Evolutionary conservation across 2,888 invertebrate genomes (phyloP).

Genomic region (Arrhopalites spinosus): DNA sequence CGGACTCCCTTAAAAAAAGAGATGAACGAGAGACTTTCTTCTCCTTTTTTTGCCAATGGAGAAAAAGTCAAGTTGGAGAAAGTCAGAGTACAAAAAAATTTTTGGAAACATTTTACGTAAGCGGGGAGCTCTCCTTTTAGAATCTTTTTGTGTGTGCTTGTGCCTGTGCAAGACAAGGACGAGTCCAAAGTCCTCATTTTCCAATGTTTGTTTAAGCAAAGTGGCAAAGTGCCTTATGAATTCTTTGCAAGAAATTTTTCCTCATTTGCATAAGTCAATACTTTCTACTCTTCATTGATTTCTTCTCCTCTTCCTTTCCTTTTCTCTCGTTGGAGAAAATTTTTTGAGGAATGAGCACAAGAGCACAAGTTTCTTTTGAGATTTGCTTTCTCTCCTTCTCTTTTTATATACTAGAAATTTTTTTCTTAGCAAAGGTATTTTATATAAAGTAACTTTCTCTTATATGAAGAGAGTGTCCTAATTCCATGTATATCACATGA

Average conservation of each 20-base stretch:
- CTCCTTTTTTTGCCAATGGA: neutral
- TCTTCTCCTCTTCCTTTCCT: neutral
- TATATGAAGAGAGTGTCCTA: neutral
- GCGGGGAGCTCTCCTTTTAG: neutral
- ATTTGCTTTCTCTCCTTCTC: too few relatives aligned
- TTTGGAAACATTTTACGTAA: neutral
- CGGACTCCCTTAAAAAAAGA: neutral
- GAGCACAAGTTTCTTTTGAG: too few relatives aligned
- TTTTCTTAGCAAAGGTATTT: too few relatives aligned
- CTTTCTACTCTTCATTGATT: conserved; percentile 41
- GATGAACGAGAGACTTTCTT: too few relatives aligned
- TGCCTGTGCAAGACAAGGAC: neutral
- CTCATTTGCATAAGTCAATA: conserved; percentile 43
- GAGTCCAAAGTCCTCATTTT: conserved; percentile 13
- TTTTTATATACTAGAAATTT: too few relatives aligned
- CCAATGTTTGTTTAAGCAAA: conserved; percentile 40
- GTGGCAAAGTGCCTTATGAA: conserved; percentile 44
- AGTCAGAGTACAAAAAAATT: neutral
- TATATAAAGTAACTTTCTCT: too few relatives aligned
- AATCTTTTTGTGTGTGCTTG: neutral
- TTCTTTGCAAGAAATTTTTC: conserved; percentile 30
- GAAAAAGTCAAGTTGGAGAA: neutral
- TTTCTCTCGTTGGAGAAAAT: too few relatives aligned
- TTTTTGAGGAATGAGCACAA: too few relatives aligned
- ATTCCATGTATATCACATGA: neutral